Base-by-base conservation (phyloP, 2,888 invertebrate genomes). In the Cephus nigrinus region DNA sequence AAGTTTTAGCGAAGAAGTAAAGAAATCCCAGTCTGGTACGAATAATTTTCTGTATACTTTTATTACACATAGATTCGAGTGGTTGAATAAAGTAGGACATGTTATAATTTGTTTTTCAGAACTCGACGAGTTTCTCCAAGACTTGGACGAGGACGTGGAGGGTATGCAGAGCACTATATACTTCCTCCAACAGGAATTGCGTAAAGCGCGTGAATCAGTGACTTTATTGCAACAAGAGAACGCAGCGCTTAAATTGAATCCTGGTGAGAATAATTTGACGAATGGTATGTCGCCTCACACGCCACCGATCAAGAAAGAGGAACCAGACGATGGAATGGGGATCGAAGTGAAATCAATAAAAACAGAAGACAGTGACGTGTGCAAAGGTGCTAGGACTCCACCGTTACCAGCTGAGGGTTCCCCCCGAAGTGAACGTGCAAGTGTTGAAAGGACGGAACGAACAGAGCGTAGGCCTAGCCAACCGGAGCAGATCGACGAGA, bases 151-250 rank as follows among this genome's bases (percentile, higher is more conserved):
- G 92, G 98, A 99, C 91, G 97, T 98, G 69, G 99, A 99, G 92
- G 98, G 98, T 33, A 98, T 99, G 98, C 99, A 99, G 93, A 97
- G 98, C 90, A 98, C 98, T 81, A 98, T 99, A 89, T 94, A 97
- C 92, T 97, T 97, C 92, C 93, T 99, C 80, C 98, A 99, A 90
- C 97, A 98, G 91, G 98, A 99, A 92, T 92, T 99, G 80, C 95
- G 97, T 79, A 97, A 97, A 86, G 94, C 96, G 15, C 95, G 96
- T 86, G 96, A 96, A 84, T 93, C 94, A 68, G 93, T 94, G 79
- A 93, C 93, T 76, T 91, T 92, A n/a, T 91, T 95, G 68, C 95
- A 95, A 85, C 94, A 94, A 85, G 96, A 95, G 84, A 91, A 92
- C 79, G 83, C 86, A 23, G 79, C 87, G 11, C 83, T 90, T 69